These are phyloP conservation scores for Formicarius rufipectus DNA, from an alignment of 2,113 vertebrate genomes.

Conservation along the genomic window DNA sequence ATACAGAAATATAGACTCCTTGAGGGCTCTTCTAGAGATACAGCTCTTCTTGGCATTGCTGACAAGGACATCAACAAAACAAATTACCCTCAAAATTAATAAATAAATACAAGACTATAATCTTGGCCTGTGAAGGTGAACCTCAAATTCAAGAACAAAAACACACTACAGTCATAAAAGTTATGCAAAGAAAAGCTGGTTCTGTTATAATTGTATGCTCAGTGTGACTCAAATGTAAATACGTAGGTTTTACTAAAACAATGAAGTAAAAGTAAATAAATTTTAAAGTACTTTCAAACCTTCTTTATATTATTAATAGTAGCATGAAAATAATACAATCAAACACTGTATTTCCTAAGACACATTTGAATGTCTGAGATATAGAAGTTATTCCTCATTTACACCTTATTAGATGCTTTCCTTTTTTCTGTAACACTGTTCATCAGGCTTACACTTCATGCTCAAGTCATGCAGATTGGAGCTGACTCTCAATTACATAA, in stretches of 20 bases:
- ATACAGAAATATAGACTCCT: neutral
- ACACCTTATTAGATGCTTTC: constrained; percentile 74
- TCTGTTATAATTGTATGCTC: neutral
- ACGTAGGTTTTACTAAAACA: neutral
- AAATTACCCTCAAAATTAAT: neutral
- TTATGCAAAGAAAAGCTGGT: neutral
- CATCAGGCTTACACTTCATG: constrained; percentile 77
- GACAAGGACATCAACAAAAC: neutral
- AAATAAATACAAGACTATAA: neutral
- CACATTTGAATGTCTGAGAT: constrained; percentile 51
- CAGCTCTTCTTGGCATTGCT: neutral
- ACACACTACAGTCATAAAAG: neutral
- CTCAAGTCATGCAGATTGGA: constrained; percentile 86
- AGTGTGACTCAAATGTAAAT: neutral
- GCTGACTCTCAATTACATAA: constrained; percentile 92
- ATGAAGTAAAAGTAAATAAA: neutral
- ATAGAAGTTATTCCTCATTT: constrained; percentile 74
- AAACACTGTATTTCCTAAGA: constrained; percentile 15
- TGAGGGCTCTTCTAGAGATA: neutral
- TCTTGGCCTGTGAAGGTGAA: neutral
- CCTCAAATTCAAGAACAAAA: neutral
- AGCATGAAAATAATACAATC: constrained; percentile 32
- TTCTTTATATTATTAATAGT: constrained; percentile 20
- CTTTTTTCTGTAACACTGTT: constrained; percentile 65
- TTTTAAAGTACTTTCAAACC: neutral